Conservation (phyloP, 2,888 invertebrate species). For the Listrodromus nycthemerus region DNA sequence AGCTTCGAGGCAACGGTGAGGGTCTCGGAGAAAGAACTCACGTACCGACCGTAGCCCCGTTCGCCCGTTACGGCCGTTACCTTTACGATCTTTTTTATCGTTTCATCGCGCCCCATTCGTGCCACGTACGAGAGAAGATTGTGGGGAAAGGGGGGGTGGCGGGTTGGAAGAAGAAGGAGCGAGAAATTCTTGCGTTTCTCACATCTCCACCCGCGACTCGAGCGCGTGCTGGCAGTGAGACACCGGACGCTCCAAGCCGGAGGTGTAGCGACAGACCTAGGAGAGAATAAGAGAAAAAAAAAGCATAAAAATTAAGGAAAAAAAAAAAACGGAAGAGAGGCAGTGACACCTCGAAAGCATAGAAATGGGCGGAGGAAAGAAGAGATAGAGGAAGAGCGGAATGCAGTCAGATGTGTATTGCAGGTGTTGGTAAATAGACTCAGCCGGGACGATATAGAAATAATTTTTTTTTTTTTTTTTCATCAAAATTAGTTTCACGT, state of each 20-base stretch:
- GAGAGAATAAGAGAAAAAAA: slow-evolving; percentile 23
- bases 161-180: background rate
- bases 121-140: slow-evolving; percentile 64
- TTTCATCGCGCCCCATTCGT: slow-evolving; percentile 68
- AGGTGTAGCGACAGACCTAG: slow-evolving; percentile 1
- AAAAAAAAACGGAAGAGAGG: background rate
- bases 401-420: too few species aligned
- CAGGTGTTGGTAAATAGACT: too few species aligned
- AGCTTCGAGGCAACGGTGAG: slow-evolving; percentile 36
- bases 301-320: background rate
- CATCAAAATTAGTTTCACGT: too few species aligned
- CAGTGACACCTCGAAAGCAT: slow-evolving; percentile 22
- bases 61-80: slow-evolving; percentile 67
- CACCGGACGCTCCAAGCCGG: background rate
- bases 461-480: too few species aligned
- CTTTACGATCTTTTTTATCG: slow-evolving; percentile 70
- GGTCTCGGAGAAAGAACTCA: slow-evolving; percentile 63
- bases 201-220: slow-evolving; percentile 45
- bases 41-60: slow-evolving; percentile 59
- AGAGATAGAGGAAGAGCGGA: background rate
- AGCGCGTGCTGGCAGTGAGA: slow-evolving; percentile 30
- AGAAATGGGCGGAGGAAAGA: slow-evolving; percentile 9
- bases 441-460: too few species aligned
- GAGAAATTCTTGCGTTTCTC: slow-evolving; percentile 45
- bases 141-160: background rate